Percentiles rank a stretch among this genome's conserved stretches.
Conservation (phyloP, 2,113 vertebrate species). For the Macrotis lagotis region DNA sequence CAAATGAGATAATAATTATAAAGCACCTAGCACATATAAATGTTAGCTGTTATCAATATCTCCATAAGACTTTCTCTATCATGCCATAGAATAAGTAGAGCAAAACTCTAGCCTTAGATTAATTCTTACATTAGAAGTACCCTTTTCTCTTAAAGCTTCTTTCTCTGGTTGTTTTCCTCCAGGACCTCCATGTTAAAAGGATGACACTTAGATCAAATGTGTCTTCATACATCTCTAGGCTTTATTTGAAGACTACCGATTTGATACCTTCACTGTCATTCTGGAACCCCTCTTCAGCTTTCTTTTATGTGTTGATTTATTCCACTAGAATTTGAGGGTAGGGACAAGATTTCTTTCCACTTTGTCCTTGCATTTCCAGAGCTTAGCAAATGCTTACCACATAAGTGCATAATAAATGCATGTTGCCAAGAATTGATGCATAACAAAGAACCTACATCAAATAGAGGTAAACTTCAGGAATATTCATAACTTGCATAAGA, state of each 20-base stretch:
- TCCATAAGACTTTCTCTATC: neutral
- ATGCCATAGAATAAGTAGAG: neutral
- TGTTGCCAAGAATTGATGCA: neutral
- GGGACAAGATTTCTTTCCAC: neutral
- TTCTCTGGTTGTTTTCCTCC: too few species aligned
- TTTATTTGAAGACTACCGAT: neutral
- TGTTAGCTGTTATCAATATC: neutral
- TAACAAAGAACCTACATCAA: neutral
- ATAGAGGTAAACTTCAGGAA: neutral
- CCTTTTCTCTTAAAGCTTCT: too few species aligned
- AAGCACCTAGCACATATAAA: neutral
- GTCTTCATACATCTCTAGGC: neutral
- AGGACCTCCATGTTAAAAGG: neutral
- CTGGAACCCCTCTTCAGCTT: neutral
- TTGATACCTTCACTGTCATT: neutral
- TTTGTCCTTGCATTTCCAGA: neutral
- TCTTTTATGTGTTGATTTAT: neutral
- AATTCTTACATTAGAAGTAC: too few species aligned
- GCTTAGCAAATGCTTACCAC: neutral
- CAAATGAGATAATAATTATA: neutral
- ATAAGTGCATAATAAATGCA: neutral
- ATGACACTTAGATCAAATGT: neutral
- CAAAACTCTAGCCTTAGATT: too few species aligned
- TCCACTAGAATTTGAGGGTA: neutral
- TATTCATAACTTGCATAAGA: neutral